Evolutionary conservation across 2,797 vertebrate species (phyloP).

Genomic region (Diceros bicornis): DNA sequence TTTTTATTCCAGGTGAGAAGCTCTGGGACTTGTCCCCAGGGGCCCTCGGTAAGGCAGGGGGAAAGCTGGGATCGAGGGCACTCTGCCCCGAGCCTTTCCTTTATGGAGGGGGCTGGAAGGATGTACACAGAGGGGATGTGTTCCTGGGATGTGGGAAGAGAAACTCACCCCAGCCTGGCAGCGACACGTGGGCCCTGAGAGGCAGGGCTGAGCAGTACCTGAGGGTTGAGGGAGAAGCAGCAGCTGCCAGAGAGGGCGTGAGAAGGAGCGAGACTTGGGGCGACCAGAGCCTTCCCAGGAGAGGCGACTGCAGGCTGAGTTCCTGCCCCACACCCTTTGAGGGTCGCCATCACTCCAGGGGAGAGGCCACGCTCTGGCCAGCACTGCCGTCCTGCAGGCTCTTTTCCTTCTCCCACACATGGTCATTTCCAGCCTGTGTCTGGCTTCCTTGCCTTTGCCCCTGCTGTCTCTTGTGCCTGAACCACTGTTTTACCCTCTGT

Average conservation of each 20-base stretch:
- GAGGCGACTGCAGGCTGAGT: not conserved
- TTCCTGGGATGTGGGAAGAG: not conserved
- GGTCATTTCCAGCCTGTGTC: not conserved
- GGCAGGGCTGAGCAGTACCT: fast-evolving
- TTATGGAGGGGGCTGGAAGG: not conserved
- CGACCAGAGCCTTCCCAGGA: not conserved
- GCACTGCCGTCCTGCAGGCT: not conserved
- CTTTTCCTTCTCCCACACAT: not conserved
- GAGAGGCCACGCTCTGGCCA: not conserved
- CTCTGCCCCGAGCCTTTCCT: not conserved
- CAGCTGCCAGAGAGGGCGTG: not conserved
- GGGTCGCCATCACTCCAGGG: not conserved
- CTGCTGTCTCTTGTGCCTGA: not conserved
- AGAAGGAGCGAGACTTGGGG: not conserved
- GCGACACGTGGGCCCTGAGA: not conserved
- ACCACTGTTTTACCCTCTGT: not conserved
- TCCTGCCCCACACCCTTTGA: not conserved
- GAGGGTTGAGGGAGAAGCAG: not conserved
- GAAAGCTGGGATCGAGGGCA: not conserved
- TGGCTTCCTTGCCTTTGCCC: not conserved
- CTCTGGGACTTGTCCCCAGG: not conserved
- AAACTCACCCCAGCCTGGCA: too few species aligned
- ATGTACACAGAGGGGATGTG: not conserved
- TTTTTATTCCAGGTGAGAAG: not conserved
- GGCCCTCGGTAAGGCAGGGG: not conserved